A percentile compares a stretch with the other conserved stretches of the same genome.
These are phyloP conservation scores for Trialeurodes vaporariorum DNA, from an alignment of 1,140 invertebrate genomes.

Conservation along the genomic window DNA sequence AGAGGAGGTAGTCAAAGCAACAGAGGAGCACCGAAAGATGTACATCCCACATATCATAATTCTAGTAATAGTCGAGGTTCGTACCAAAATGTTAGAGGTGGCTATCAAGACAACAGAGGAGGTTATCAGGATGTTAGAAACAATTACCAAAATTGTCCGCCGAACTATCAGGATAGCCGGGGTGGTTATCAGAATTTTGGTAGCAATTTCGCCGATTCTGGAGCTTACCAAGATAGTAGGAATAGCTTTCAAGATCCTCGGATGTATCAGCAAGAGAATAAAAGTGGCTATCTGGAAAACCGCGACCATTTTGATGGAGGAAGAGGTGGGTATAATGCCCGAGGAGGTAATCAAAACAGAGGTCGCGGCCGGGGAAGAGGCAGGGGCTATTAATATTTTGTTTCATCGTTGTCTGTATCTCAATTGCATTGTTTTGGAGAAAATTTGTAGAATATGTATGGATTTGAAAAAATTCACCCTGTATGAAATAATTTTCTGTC, in stretches of 20 bases:
- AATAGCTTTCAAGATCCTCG: neutral
- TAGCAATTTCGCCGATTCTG: neutral
- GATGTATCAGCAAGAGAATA: neutral
- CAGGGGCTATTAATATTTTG: neutral
- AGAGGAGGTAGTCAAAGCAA: neutral
- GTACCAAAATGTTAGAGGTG: neutral
- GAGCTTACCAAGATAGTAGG: neutral
- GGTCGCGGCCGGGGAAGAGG: neutral
- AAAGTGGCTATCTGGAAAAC: neutral
- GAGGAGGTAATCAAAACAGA: neutral
- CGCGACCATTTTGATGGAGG: neutral
- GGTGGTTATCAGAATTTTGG: neutral
- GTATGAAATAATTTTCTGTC: too few relatives aligned
- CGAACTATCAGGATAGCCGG: neutral
- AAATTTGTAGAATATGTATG: too few relatives aligned
- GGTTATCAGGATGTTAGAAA: too few relatives aligned
- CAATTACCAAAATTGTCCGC: neutral
- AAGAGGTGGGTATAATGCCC: neutral
- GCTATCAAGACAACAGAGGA: neutral
- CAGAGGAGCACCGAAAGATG: neutral
- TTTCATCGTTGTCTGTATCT: neutral
- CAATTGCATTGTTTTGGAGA: too few relatives aligned
- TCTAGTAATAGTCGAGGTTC: neutral
- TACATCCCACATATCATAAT: neutral
- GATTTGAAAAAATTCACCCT: too few relatives aligned